Evolutionary conservation across 2,888 invertebrate species (phyloP).

Genomic region (Trisateles emortualis): DNA sequence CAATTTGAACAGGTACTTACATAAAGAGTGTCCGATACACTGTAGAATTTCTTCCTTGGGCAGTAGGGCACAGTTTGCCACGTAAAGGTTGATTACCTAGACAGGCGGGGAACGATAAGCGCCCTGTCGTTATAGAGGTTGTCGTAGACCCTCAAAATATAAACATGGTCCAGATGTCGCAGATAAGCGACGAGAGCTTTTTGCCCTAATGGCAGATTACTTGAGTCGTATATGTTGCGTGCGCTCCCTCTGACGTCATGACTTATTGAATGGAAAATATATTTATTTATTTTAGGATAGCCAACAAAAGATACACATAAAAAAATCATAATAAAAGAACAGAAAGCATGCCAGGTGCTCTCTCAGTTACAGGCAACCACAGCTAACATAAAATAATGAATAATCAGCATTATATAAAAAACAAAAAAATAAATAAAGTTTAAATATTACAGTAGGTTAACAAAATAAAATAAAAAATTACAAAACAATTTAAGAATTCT

Average conservation of each 20-base stretch:
- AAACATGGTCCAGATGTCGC: slow-evolving; percentile 84
- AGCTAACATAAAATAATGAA: too few relatives aligned
- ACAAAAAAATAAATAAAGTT: too few relatives aligned
- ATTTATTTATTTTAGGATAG: too few relatives aligned
- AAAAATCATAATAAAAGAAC: too few relatives aligned
- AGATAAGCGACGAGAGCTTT: slow-evolving; percentile 82
- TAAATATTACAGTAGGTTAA: too few relatives aligned
- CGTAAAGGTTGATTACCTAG: slow-evolving; percentile 72
- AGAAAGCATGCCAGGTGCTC: too few relatives aligned
- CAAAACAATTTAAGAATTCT: too few relatives aligned
- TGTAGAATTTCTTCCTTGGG: slow-evolving; percentile 57
- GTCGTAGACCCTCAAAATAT: slow-evolving; percentile 83
- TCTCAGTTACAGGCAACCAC: too few relatives aligned
- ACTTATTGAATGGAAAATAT: slow-evolving; percentile 72
- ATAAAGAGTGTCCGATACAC: slow-evolving; percentile 49
- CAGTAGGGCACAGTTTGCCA: slow-evolving; percentile 61
- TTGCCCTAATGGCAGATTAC: slow-evolving; percentile 84
- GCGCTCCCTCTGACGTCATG: slow-evolving; percentile 57
- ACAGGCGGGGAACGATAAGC: slow-evolving; percentile 80
- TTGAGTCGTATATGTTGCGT: slow-evolving; percentile 70
- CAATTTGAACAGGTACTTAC: slow-evolving; percentile 54
- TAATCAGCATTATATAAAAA: too few relatives aligned
- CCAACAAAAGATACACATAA: too few relatives aligned
- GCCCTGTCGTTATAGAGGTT: slow-evolving; percentile 83
- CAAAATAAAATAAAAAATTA: too few relatives aligned